Evolutionary conservation across 2,888 invertebrate genomes (phyloP).

Genomic region (Schizotus pectinicornis): DNA sequence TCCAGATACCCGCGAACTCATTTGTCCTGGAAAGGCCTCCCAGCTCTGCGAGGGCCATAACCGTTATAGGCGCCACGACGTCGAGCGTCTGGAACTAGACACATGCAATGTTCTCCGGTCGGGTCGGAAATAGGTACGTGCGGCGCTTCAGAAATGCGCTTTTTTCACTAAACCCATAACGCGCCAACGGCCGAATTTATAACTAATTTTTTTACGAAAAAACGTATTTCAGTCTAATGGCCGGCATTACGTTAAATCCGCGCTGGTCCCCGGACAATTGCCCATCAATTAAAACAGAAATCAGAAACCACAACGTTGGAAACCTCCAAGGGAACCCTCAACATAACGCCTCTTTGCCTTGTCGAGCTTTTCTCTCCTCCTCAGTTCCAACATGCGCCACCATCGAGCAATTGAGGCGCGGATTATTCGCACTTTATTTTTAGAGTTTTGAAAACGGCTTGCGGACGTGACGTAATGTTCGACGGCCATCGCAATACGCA

Average conservation of each 20-base stretch:
- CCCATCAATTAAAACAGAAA: too few relatives aligned
- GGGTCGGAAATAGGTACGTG: constrained; percentile 39
- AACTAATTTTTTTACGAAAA: constrained; percentile 28
- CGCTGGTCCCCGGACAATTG: too few relatives aligned
- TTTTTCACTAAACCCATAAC: constrained; percentile 35
- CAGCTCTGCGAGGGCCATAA: constrained; percentile 14
- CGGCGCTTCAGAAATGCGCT: constrained; percentile 34
- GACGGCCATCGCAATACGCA: too few relatives aligned
- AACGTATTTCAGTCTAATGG: constrained; percentile 5
- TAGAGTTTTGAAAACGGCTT: too few relatives aligned
- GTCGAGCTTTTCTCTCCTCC: too few relatives aligned
- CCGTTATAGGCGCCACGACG: constrained; percentile 41
- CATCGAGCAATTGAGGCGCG: too few relatives aligned
- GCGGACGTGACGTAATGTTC: too few relatives aligned
- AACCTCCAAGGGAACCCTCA: too few relatives aligned
- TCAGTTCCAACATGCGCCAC: too few relatives aligned
- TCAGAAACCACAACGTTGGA: too few relatives aligned
- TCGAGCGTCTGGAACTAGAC: constrained; percentile 42
- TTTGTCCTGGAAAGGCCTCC: constrained; percentile 36
- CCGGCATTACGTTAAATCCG: not conserved
- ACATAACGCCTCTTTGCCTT: too few relatives aligned
- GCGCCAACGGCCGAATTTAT: constrained; percentile 41
- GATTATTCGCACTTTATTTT: too few relatives aligned
- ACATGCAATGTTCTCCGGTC: constrained; percentile 41
- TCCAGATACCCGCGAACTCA: constrained; percentile 34